Conservation (phyloP, 1,140 invertebrate genomes). For the Platyura marginata region DNA sequence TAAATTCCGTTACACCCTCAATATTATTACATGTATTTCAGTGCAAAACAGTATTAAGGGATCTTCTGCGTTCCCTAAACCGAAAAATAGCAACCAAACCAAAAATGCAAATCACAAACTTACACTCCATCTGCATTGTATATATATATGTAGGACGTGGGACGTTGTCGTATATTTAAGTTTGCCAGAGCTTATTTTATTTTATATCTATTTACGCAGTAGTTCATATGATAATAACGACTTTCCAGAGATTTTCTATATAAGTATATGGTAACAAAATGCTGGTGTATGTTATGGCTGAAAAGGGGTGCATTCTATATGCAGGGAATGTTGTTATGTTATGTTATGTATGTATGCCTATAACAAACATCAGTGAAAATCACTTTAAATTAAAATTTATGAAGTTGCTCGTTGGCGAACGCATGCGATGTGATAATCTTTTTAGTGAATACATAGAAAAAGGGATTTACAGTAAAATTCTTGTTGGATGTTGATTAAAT, state of each 20-base stretch:
- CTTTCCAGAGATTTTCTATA: not conserved
- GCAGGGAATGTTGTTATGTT: not conserved
- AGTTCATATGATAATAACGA: not conserved
- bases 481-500: too few relatives aligned
- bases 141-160: too few relatives aligned
- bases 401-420: not conserved
- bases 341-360: not conserved
- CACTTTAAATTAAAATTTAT: conserved; percentile 1
- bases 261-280: too few relatives aligned
- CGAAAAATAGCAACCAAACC: too few relatives aligned
- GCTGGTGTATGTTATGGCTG: not conserved
- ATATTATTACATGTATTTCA: too few relatives aligned
- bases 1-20: too few relatives aligned
- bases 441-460: not conserved
- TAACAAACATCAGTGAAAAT: not conserved
- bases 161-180: not conserved
- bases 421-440: not conserved
- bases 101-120: not conserved
- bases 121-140: not conserved
- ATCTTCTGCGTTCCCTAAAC: too few relatives aligned
- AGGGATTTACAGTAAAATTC: too few relatives aligned
- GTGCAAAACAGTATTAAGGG: too few relatives aligned
- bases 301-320: not conserved
- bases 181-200: not conserved
- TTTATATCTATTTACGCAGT: not conserved